Conservation (phyloP, 2,888 invertebrate genomes). For the Phaonia tiefii region DNA sequence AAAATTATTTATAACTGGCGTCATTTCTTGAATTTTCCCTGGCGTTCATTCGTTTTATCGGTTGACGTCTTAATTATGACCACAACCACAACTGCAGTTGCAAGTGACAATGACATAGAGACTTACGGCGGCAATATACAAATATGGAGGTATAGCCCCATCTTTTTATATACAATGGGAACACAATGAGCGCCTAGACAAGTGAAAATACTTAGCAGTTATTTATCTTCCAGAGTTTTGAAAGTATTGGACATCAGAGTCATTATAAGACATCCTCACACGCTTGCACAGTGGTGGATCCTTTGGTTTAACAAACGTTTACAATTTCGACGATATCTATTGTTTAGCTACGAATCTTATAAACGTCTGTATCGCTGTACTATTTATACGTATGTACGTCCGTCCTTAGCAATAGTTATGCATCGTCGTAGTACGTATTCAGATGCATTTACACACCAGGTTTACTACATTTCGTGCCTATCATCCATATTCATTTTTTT, state of each 20-base stretch:
- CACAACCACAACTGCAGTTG: slow-evolving; percentile 4
- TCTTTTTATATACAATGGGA: too few species aligned
- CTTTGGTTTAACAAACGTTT: neutral
- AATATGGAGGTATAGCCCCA: neutral
- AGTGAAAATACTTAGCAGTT: neutral
- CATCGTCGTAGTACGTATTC: too few species aligned
- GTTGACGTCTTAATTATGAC: slow-evolving; percentile 55
- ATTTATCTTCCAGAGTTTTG: neutral
- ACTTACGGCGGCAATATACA: neutral
- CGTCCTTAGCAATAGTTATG: neutral
- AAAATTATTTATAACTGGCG: slow-evolving; percentile 26
- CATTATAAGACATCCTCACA: neutral
- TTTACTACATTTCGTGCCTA: slow-evolving; percentile 16
- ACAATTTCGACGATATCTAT: slow-evolving; percentile 1
- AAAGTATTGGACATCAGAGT: neutral
- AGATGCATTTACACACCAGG: too few species aligned
- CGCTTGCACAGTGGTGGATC: too few species aligned
- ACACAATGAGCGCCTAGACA: neutral
- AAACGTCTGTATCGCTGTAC: neutral
- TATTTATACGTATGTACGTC: neutral
- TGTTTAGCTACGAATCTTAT: neutral
- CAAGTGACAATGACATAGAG: slow-evolving; percentile 42
- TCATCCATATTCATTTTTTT: slow-evolving; percentile 40
- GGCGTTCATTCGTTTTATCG: neutral
- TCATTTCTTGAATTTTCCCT: slow-evolving; percentile 28